phyloP scores from a whole-genome alignment of 1,140 invertebrate species.

The Anastatus disparis region DNA sequence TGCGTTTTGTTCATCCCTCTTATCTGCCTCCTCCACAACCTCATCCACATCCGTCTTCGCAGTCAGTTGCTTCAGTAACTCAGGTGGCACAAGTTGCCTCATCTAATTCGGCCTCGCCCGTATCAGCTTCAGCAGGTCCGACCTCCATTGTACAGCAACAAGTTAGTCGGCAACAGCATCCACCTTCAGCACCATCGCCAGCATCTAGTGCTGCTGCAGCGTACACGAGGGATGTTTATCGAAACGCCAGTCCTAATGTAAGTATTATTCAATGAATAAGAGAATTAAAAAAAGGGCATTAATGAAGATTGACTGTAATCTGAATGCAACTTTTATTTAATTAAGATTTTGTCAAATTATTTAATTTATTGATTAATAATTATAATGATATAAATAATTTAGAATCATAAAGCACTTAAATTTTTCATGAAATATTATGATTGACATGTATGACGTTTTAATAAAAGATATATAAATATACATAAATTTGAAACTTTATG shows the following conservation, averaged over 20 bases:
- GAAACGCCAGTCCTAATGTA: constrained; percentile 60
- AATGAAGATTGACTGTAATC: too few relatives aligned
- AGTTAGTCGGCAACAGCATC: constrained; percentile 28
- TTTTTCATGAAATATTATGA: too few relatives aligned
- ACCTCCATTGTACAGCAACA: constrained; percentile 24
- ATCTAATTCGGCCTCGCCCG: constrained; percentile 44
- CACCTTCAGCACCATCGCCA: constrained; percentile 44
- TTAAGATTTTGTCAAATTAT: too few relatives aligned
- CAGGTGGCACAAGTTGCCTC: constrained; percentile 36
- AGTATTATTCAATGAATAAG: constrained; percentile 46
- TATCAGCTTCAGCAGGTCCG: constrained; percentile 38
- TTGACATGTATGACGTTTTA: too few relatives aligned
- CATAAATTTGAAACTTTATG: too few relatives aligned
- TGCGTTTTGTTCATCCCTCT: constrained; percentile 64
- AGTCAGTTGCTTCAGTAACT: constrained; percentile 37
- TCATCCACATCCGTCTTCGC: constrained; percentile 37
- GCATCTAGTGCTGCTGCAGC: constrained; percentile 51
- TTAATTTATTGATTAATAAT: too few relatives aligned
- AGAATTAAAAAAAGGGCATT: too few relatives aligned
- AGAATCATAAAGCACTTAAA: too few relatives aligned
- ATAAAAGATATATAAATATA: too few relatives aligned
- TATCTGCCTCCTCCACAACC: constrained; percentile 54
- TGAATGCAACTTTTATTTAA: too few relatives aligned
- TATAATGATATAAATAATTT: too few relatives aligned
- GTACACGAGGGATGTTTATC: constrained; percentile 60